These are phyloP conservation scores for Chondrosia reniformis DNA, from an alignment of 37 sponge, comb jelly and placozoan species.

Conservation along the genomic window DNA sequence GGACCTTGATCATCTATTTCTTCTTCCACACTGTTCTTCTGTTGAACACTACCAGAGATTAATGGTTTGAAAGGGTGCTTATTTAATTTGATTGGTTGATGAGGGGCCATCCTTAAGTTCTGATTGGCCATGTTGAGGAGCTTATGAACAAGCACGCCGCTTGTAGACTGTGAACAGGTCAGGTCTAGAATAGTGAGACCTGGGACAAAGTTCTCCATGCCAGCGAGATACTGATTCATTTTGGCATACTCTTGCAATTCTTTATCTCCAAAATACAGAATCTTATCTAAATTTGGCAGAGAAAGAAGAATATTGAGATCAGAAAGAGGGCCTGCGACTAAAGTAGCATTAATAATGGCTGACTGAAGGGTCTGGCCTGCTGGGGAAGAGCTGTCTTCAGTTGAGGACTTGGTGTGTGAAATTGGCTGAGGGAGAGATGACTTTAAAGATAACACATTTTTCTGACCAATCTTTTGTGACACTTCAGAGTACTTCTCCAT, in stretches of 20 bases:
- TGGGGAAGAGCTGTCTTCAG: background rate
- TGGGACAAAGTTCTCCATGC: slow-evolving; percentile 45
- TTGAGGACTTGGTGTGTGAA: background rate
- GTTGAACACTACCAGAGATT: background rate
- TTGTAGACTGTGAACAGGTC: slow-evolving; percentile 37
- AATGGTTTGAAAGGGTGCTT: background rate
- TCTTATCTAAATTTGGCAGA: slow-evolving; percentile 32
- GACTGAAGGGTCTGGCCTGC: slow-evolving; percentile 34
- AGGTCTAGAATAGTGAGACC: slow-evolving; percentile 72
- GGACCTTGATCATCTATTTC: background rate
- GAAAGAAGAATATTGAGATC: slow-evolving; percentile 56
- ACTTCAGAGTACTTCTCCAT: slow-evolving; percentile 57
- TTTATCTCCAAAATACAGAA: slow-evolving; percentile 70
- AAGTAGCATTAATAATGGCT: slow-evolving; percentile 50
- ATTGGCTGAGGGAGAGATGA: background rate
- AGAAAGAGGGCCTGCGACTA: slow-evolving; percentile 38
- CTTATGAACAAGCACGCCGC: slow-evolving; percentile 33
- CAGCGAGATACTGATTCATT: slow-evolving; percentile 25
- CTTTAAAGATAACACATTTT: background rate
- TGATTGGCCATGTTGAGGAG: slow-evolving; percentile 44
- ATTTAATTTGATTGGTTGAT: too few relatives aligned
- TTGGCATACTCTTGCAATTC: slow-evolving; percentile 35
- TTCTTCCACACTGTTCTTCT: background rate
- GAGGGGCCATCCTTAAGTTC: slow-evolving; percentile 17
- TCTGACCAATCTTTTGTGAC: slow-evolving; percentile 29